Conservation (phyloP, 2,113 vertebrate genomes). For the Sander lucioperca region DNA sequence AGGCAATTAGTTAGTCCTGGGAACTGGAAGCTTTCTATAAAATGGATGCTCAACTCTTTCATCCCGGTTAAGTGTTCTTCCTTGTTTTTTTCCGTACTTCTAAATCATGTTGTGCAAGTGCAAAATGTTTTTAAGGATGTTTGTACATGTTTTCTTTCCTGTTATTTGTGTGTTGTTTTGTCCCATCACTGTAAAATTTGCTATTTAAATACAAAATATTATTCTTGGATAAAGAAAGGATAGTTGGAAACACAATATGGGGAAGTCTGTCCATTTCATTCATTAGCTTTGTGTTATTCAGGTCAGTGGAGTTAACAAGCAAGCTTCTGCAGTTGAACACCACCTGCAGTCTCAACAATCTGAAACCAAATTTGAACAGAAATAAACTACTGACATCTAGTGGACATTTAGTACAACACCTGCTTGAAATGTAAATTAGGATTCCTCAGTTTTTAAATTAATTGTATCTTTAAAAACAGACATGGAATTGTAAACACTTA, state of each 20-base stretch:
- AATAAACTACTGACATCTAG: constrained; percentile 55
- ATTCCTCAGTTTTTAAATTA: not conserved
- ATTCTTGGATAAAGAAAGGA: constrained; percentile 77
- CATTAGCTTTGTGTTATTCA: not conserved
- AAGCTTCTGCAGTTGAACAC: not conserved
- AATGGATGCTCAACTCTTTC: constrained; percentile 44
- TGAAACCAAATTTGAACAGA: not conserved
- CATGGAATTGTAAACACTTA: constrained; percentile 15
- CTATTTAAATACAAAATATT: constrained; percentile 84
- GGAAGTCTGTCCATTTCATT: constrained; percentile 70
- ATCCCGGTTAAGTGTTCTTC: constrained; percentile 61
- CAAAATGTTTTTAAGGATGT: constrained; percentile 81
- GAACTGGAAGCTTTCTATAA: constrained; percentile 60
- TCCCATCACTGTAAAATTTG: constrained; percentile 73
- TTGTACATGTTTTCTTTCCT: constrained; percentile 82
- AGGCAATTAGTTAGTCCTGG: constrained; percentile 71
- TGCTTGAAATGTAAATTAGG: not conserved
- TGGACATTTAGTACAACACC: constrained; percentile 44
- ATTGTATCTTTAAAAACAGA: not conserved
- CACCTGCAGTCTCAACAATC: not conserved
- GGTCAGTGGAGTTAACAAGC: constrained; percentile 10
- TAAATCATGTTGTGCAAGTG: constrained; percentile 67
- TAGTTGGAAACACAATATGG: constrained; percentile 70
- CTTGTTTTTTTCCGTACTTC: constrained; percentile 71
- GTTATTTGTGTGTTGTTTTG: constrained; percentile 71